These are phyloP conservation scores for Anabas testudineus DNA, from an alignment of 2,797 vertebrate genomes.

Conservation along the genomic window DNA sequence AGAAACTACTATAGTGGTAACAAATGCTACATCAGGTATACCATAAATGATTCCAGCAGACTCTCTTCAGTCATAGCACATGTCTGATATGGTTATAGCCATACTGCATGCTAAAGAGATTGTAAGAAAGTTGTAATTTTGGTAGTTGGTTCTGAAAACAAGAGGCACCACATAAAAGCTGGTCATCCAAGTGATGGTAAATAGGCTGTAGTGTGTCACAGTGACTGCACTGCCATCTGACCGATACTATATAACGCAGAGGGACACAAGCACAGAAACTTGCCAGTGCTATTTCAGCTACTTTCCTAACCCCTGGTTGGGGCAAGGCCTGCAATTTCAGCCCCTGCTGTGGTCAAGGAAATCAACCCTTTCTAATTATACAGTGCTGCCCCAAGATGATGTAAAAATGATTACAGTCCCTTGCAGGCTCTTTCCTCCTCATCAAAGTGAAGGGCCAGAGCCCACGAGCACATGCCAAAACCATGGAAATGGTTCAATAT, in stretches of 20 bases:
- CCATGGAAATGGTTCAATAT: slow-evolving; percentile 72
- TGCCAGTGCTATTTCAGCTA: slow-evolving; percentile 78
- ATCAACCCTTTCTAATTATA: slow-evolving; percentile 87
- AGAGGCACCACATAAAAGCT: slow-evolving; percentile 81
- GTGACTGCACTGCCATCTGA: slow-evolving; percentile 74
- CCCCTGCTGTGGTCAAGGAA: slow-evolving; percentile 81
- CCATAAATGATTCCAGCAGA: slow-evolving; percentile 21
- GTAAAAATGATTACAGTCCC: slow-evolving; percentile 86
- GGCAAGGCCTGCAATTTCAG: slow-evolving; percentile 84
- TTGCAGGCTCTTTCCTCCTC: slow-evolving; percentile 69
- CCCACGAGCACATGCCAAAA: slow-evolving; percentile 70
- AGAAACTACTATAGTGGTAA: no score
- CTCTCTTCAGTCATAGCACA: slow-evolving; percentile 45
- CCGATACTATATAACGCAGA: slow-evolving; percentile 72
- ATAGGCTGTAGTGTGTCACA: slow-evolving; percentile 65
- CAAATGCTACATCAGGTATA: slow-evolving; percentile 14
- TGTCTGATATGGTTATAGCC: slow-evolving; percentile 55
- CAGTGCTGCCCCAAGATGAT: slow-evolving; percentile 74
- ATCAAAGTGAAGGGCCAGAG: slow-evolving; percentile 77
- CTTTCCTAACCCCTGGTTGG: slow-evolving; percentile 73
- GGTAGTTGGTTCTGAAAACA: slow-evolving; percentile 77
- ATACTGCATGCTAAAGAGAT: slow-evolving; percentile 76
- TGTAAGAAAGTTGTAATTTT: slow-evolving; percentile 78
- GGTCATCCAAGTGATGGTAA: slow-evolving; percentile 62
- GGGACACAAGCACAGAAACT: slow-evolving; percentile 74